These are phyloP conservation scores for Aphrocallistes beatrix DNA, from an alignment of 37 sponge, comb jelly and placozoan species.

Conservation along the genomic window DNA sequence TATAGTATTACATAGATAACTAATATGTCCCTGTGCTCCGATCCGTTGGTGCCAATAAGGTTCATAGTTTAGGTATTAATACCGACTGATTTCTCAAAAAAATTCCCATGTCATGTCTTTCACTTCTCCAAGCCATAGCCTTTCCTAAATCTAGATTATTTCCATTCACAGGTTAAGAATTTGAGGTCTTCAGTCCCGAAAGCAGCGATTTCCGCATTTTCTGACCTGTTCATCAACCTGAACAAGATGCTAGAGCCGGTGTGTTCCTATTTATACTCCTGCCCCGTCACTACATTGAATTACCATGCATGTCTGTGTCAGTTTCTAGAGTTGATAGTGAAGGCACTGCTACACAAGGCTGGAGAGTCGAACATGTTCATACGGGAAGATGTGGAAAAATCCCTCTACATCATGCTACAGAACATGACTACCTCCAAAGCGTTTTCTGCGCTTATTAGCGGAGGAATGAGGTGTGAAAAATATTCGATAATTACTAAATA, in stretches of 20 bases:
- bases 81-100: no score
- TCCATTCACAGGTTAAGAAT: slow-evolving; percentile 61
- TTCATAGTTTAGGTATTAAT: no score
- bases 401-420: slow-evolving; percentile 40
- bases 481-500: not conserved
- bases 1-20: no score
- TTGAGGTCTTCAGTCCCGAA: slow-evolving; percentile 65
- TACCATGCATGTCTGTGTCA: not conserved
- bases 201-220: slow-evolving; percentile 62
- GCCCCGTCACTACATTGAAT: not conserved
- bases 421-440: slow-evolving; percentile 27
- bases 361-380: slow-evolving; percentile 64
- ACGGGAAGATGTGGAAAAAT: slow-evolving; percentile 66
- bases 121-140: no score
- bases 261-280: not conserved
- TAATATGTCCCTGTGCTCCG: no score
- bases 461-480: slow-evolving; percentile 33
- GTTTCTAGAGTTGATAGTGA: slow-evolving; percentile 50
- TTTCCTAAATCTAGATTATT: not conserved
- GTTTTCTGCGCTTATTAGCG: slow-evolving; percentile 45
- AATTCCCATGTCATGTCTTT: no score
- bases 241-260: slow-evolving; percentile 52
- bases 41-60: no score
- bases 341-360: slow-evolving; percentile 45
- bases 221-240: slow-evolving; percentile 47